Evolutionary conservation across 2,888 invertebrate genomes (phyloP), one percentile per base, ranked within the genome.

Genomic region (Dicyrtomina minuta): DNA sequence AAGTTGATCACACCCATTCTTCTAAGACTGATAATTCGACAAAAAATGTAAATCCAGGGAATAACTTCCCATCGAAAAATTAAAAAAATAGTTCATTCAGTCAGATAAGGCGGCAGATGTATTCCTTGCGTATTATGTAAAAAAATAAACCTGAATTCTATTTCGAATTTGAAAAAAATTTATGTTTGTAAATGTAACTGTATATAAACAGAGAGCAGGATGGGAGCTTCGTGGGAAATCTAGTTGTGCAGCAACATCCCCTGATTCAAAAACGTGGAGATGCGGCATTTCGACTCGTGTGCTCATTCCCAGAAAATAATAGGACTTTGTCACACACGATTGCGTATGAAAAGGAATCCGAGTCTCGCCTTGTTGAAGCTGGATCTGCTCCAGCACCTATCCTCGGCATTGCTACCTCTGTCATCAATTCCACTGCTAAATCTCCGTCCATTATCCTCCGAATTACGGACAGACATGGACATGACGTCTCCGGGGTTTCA

Each of bases 211-310:
- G 77, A 68, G 75, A 77, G 17, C 26, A 70, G 15, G 75, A 75
- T 66, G 77, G 77, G n/a, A 74, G 74, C 10, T 77, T 76, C 55
- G 70, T 75, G 15, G 77, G 75, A 15, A 77, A 75, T 65, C 58
- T 78, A 12, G 71, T 78, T 26, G 77, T 78, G 10, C 78, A 78
- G 46, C 78, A 78, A 66, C 78, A 78, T 72, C 78, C 78, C 2
- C 33, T 78, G 4, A 77, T 78, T 62, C 78, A 78, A 51, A 77
- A 77, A 62, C 59, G 75, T 22, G 78, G 78, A 33, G 78, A 78
- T 68, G 75, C 76, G 15, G 78, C 78, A 1, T 65, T 78, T 56
- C 74, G 78, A 10, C 71, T 78, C 10, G 76, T 78, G 27, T 78
- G 78, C 64, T 70, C 70, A 24, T 78, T 78, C 65, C 76, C 76